These are phyloP conservation scores for Macrosiphum euphorbiae DNA, from an alignment of 2,888 invertebrate species.

Conservation along the genomic window DNA sequence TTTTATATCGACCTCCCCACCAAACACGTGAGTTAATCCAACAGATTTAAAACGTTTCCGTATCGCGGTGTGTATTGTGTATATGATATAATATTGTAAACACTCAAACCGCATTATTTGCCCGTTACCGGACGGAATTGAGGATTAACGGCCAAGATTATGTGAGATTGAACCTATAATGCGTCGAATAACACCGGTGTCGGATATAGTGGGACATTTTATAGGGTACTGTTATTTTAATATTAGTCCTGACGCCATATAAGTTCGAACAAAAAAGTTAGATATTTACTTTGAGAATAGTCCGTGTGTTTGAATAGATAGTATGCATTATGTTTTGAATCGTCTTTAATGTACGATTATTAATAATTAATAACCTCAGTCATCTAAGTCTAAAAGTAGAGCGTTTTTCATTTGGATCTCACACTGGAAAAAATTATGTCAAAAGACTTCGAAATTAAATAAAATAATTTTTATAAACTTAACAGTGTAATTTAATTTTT, in stretches of 20 bases:
- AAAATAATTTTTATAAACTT: not conserved
- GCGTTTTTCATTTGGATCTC: not conserved
- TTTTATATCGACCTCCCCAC: not conserved
- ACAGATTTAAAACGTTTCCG: conserved; percentile 29
- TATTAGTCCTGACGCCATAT: not conserved
- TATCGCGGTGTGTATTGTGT: not conserved
- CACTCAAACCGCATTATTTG: conserved; percentile 20
- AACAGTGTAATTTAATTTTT: not conserved
- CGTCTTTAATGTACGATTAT: not conserved
- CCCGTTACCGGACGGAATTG: not conserved
- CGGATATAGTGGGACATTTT: not conserved
- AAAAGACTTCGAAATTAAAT: not conserved
- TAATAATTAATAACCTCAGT: not conserved
- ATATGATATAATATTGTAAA: not conserved
- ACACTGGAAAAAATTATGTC: not conserved
- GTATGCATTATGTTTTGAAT: not conserved
- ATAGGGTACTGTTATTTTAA: not conserved
- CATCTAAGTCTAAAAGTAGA: not conserved
- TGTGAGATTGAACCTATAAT: not conserved
- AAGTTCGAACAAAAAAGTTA: not conserved
- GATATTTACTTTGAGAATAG: not conserved
- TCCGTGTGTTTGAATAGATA: not conserved
- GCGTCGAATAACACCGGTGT: not conserved
- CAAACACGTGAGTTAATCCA: not conserved
- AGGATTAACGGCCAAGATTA: conserved; percentile 26